These are phyloP conservation scores for Salvelinus sp. DNA, from an alignment of 2,113 vertebrate genomes.

Conservation along the genomic window DNA sequence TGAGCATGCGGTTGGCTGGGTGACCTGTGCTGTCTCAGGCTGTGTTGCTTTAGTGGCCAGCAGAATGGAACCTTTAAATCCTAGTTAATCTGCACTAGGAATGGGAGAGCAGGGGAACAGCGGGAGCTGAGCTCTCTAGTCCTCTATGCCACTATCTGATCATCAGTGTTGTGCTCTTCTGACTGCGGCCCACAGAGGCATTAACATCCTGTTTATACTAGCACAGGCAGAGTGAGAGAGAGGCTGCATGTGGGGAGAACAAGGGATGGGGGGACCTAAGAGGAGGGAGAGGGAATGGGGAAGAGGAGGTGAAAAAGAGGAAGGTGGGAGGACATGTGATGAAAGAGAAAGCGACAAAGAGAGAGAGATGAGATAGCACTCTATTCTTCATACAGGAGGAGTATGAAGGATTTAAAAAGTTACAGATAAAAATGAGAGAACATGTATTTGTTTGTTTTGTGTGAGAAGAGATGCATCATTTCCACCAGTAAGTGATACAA, in stretches of 20 bases:
- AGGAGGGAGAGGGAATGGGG: background rate
- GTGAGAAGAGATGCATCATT: background rate
- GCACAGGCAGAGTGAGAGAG: background rate
- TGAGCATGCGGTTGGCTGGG: slow-evolving; percentile 11
- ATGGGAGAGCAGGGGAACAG: slow-evolving; percentile 22
- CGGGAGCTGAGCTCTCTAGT: slow-evolving; percentile 36
- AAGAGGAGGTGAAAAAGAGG: background rate
- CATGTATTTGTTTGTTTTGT: background rate
- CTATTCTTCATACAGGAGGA: background rate
- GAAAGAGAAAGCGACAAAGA: background rate
- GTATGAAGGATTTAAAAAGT: too few relatives aligned
- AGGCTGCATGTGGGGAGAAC: background rate
- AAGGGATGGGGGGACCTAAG: background rate
- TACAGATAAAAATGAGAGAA: too few relatives aligned
- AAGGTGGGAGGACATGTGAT: background rate
- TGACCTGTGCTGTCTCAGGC: slow-evolving; percentile 54
- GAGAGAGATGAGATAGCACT: background rate
- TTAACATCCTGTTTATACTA: slow-evolving; percentile 76
- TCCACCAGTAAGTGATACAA: background rate
- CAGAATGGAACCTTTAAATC: slow-evolving; percentile 63
- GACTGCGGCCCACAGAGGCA: slow-evolving; percentile 54
- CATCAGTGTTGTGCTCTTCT: slow-evolving; percentile 65
- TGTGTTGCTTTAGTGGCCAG: slow-evolving; percentile 52
- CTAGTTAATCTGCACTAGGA: slow-evolving; percentile 68
- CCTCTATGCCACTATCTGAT: slow-evolving; percentile 62